phyloP scores from a whole-genome alignment of 2,113 vertebrate species.

The Dendrocopos noguchii region DNA sequence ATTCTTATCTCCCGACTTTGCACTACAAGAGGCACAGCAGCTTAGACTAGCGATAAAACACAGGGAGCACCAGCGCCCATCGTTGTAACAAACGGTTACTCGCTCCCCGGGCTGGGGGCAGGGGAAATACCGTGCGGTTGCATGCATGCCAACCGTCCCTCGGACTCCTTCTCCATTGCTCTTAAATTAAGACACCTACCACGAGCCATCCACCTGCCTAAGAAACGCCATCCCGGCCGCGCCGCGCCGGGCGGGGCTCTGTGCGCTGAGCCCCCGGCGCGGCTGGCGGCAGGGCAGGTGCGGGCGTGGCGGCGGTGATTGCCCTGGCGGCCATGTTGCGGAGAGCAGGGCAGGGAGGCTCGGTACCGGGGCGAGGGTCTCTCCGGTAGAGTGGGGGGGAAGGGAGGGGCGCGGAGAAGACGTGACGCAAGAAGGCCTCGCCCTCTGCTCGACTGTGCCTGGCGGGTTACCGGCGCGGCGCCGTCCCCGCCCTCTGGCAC shows the following conservation, averaged over 20 bases:
- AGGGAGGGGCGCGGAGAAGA: too few relatives aligned
- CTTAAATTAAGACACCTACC: background rate
- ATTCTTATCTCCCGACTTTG: background rate
- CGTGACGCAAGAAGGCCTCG: rapidly evolving
- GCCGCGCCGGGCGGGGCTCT: background rate
- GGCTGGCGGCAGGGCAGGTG: background rate
- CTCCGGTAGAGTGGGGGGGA: too few relatives aligned
- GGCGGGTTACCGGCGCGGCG: too few relatives aligned
- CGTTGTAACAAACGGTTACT: rapidly evolving
- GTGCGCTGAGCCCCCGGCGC: background rate
- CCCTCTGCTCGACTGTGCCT: too few relatives aligned
- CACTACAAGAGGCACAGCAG: background rate
- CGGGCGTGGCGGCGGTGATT: background rate
- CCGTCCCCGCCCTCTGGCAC: background rate
- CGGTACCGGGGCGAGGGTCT: background rate
- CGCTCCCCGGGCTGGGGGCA: background rate
- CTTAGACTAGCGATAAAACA: too few relatives aligned
- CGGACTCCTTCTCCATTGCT: background rate
- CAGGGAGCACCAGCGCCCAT: background rate
- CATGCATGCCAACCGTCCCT: background rate
- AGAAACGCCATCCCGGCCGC: background rate
- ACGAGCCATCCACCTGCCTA: background rate
- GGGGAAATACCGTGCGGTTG: background rate
- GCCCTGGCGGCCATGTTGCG: background rate
- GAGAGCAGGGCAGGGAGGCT: background rate